Evolutionary conservation across 2,888 invertebrate genomes (phyloP).

Genomic region (Oxyteleia sp.): DNA sequence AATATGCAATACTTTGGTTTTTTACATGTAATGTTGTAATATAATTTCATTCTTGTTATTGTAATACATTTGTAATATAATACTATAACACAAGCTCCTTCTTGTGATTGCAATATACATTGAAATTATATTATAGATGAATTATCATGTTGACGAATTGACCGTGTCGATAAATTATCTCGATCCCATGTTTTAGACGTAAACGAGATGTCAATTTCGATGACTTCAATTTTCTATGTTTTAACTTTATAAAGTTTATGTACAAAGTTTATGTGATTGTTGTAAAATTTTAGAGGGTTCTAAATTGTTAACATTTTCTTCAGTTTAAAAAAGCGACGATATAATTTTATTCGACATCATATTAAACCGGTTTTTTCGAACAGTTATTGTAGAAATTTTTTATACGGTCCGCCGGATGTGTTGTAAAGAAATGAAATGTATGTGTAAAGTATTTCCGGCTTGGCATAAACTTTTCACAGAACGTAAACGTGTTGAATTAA

Average conservation of each 20-base stretch:
- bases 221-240: conserved; percentile 24
- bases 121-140: no score
- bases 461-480: conserved; percentile 30
- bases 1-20: no score
- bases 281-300: conserved; percentile 25
- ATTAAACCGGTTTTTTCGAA: conserved; percentile 10
- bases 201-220: conserved; percentile 7
- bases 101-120: no score
- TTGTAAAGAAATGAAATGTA: conserved; percentile 15
- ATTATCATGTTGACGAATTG: no score
- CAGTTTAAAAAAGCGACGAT: background rate
- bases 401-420: background rate
- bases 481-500: conserved; percentile 16
- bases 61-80: no score
- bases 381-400: background rate
- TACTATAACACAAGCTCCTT: no score
- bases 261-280: conserved; percentile 50
- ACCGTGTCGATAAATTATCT: no score
- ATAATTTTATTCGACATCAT: conserved; percentile 7
- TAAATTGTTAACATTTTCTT: conserved; percentile 12
- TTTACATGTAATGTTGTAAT: no score
- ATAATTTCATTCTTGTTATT: no score
- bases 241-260: conserved; percentile 56
- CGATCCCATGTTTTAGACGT: conserved; percentile 7
- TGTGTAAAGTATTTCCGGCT: conserved; percentile 8